A percentile compares a stretch with the other conserved stretches of the same genome.
Conservation (phyloP, 2,888 invertebrate genomes). For the Toxonevra muliebris region DNA sequence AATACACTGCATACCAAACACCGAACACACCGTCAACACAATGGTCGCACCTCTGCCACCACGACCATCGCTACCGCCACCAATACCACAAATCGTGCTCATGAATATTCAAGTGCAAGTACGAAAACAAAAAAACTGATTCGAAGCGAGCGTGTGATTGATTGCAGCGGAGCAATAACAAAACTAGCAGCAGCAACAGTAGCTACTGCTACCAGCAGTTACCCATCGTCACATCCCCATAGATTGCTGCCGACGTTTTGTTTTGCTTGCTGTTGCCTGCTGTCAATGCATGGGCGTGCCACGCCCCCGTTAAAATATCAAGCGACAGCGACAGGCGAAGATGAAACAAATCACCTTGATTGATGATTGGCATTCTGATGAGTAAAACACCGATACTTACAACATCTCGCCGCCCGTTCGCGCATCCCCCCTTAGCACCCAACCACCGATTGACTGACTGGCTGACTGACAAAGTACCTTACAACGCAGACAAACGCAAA, state of each 20-base stretch:
- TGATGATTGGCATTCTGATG: slow-evolving; percentile 60
- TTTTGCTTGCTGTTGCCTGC: too few species aligned
- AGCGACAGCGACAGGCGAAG: slow-evolving; percentile 30
- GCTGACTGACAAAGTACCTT: slow-evolving; percentile 10
- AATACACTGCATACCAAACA: neutral
- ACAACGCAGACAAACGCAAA: slow-evolving; percentile 2
- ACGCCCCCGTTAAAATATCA: neutral
- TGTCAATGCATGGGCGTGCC: neutral
- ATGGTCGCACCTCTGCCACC: neutral
- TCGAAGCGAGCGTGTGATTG: neutral
- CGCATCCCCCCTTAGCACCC: neutral
- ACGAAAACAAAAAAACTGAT: neutral
- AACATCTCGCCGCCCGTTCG: neutral
- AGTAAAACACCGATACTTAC: slow-evolving; percentile 13
- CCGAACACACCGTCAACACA: neutral
- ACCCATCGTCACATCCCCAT: neutral
- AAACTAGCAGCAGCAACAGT: neutral
- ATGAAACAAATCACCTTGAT: slow-evolving; percentile 62
- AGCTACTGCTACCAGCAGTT: neutral
- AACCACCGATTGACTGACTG: slow-evolving; percentile 9
- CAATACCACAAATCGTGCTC: neutral
- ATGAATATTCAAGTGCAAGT: slow-evolving; percentile 12
- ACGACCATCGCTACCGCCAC: neutral
- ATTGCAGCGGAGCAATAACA: neutral
- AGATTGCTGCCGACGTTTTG: neutral